Base-by-base conservation (phyloP, 2,888 invertebrate species). In the Gymnoscelis rufifasciata region DNA sequence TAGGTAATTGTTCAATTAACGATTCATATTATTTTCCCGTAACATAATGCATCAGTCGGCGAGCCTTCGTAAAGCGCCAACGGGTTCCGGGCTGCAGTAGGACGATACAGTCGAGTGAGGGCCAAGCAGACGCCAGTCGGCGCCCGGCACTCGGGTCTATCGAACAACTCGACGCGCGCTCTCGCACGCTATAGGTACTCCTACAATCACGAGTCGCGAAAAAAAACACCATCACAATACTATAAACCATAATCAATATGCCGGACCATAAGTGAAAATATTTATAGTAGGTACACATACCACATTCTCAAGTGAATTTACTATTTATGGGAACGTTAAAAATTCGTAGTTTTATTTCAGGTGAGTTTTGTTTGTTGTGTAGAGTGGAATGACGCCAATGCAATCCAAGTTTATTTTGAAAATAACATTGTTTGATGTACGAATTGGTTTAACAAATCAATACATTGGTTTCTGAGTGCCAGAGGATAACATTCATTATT, bases 351-450 rank as follows among this genome's bases (percentile, higher is more conserved):
- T 54, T 56, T 51, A 57, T 67, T 66, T 66, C 55, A 56, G 66
- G 69, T 71, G 59, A 71, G 70, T 72, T 35, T 69, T 68, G 66
- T 67, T 66, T 68, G 66, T 66, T 64, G 52, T 61, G 53, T 47
- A 49, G 47, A 45, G 42, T 62, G 54, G 57, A 62, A 61, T 65
- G 64, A 60, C 56, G 59, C 52, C 54, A 51, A 56, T 52, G 42
- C 38, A 55, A 61, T 11, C n/a, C n/a, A 50, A 45, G 50, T 54
- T 30, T 43, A 64, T 64, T 66, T 62, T 59, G 59, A 63, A 68
- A 70, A 64, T 64, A 63, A 57, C n/a, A 47, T 43, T 53, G 47
- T 48, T 52, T 47, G 42, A 43, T 46, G 28, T 14, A 15, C 7
- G 31, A 15, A 33, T 33, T 33, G 13, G 19, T 19, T 19, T 19